These are phyloP conservation scores for Plestiodon gilberti DNA, from an alignment of 2,113 vertebrate species.

Conservation along the genomic window DNA sequence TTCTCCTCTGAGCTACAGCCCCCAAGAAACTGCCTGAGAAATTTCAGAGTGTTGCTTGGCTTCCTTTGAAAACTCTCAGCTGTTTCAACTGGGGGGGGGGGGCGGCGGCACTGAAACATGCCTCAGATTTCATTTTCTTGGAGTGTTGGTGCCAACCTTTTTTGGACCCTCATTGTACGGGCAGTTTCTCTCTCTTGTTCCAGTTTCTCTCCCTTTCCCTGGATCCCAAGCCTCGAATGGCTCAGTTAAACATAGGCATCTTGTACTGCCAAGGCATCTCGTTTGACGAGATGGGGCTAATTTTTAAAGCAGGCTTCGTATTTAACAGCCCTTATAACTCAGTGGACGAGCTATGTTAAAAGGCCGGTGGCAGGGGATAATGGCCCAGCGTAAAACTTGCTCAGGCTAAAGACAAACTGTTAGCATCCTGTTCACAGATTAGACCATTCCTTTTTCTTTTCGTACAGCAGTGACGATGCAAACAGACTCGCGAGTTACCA, in stretches of 20 bases:
- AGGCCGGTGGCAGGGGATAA: background rate
- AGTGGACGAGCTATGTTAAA: background rate
- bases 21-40: too few relatives aligned
- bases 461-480: constrained; percentile 8
- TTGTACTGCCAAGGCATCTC: background rate
- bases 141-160: too few relatives aligned
- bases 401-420: constrained; percentile 22
- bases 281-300: background rate
- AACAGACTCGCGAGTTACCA: background rate
- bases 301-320: background rate
- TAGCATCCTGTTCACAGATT: constrained; percentile 7
- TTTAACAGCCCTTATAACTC: background rate
- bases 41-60: too few relatives aligned
- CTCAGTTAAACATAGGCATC: background rate
- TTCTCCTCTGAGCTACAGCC: too few relatives aligned
- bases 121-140: accelerated
- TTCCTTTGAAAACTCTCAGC: too few relatives aligned
- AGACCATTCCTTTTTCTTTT: constrained; percentile 5
- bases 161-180: background rate
- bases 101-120: too few relatives aligned
- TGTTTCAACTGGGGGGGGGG: too few relatives aligned
- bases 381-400: constrained; percentile 29
- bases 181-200: background rate
- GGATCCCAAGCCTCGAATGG: background rate
- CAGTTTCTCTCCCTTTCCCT: background rate